Evolutionary conservation across 2,113 vertebrate genomes (phyloP).

Genomic region (Takifugu bimaculatus): DNA sequence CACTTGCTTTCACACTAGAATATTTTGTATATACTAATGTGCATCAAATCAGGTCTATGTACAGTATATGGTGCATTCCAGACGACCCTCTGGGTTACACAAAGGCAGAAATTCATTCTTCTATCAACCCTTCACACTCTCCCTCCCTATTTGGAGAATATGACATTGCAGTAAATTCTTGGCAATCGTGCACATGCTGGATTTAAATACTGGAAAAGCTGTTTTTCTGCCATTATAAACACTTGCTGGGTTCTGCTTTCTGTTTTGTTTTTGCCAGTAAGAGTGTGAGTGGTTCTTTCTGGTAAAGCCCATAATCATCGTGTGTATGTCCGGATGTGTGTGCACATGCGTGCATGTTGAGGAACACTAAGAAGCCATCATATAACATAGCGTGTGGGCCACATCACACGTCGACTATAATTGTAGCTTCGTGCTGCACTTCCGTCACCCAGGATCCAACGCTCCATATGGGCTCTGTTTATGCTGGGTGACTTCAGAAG

Average conservation of each 20-base stretch:
- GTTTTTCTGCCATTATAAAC: conserved; percentile 68
- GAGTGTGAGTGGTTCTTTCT: conserved; percentile 1
- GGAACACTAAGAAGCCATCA: conserved; percentile 39
- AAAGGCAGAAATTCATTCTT: conserved; percentile 40
- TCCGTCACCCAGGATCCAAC: conserved; percentile 58
- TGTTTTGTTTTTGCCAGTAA: conserved; percentile 33
- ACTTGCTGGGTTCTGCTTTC: conserved; percentile 60
- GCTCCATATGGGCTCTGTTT: conserved; percentile 65
- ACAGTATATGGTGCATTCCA: neutral
- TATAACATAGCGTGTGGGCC: conserved; percentile 65
- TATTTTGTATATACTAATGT: too few relatives aligned
- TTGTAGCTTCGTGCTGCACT: conserved; percentile 64
- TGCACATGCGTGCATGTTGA: conserved; percentile 15
- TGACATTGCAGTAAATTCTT: conserved; percentile 66
- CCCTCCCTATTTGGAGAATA: conserved; percentile 42
- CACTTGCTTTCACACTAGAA: too few relatives aligned
- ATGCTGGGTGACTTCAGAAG: conserved; percentile 56
- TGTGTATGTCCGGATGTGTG: conserved; percentile 1
- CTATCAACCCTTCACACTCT: conserved; percentile 17
- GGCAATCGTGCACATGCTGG: conserved; percentile 54
- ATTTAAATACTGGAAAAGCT: conserved; percentile 72
- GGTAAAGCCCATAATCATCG: conserved; percentile 13
- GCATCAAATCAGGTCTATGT: too few relatives aligned
- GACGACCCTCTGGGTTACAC: conserved; percentile 35
- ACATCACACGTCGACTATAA: conserved; percentile 66